Percentiles rank a stretch among this genome's conserved stretches.
Evolutionary conservation across 2,888 invertebrate genomes (phyloP).

Genomic region (Melitaea athalia): DNA sequence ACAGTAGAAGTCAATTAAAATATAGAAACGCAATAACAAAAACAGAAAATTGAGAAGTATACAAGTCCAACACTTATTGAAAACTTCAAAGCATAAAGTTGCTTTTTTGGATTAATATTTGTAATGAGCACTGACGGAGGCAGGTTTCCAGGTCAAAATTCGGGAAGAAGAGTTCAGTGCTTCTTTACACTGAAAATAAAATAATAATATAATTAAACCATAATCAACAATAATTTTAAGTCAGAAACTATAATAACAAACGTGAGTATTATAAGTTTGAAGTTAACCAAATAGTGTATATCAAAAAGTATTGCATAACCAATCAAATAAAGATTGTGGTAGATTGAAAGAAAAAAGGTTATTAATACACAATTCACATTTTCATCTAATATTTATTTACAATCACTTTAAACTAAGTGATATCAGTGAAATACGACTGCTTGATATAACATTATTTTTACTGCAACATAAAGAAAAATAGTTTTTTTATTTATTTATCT

Average conservation of each 20-base stretch:
- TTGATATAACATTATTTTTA: too few species aligned
- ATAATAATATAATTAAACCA: slow-evolving; percentile 27
- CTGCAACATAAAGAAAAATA: too few species aligned
- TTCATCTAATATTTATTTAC: neutral
- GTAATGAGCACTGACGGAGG: slow-evolving; percentile 63
- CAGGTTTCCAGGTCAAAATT: slow-evolving; percentile 53
- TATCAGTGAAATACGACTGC: too few species aligned
- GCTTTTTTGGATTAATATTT: slow-evolving; percentile 55
- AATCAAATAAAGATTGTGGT: slow-evolving; percentile 4
- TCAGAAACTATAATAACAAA: neutral
- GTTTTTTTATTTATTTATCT: too few species aligned
- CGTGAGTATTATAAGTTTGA: neutral
- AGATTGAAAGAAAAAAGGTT: neutral
- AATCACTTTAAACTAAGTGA: neutral
- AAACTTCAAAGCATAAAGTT: slow-evolving; percentile 57
- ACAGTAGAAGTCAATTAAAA: slow-evolving; percentile 41
- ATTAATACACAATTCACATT: neutral
- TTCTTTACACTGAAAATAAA: slow-evolving; percentile 69
- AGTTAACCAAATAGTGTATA: neutral
- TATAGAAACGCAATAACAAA: slow-evolving; percentile 55
- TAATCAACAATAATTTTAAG: neutral
- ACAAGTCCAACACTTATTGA: slow-evolving; percentile 51
- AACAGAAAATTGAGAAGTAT: slow-evolving; percentile 56
- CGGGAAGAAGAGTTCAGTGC: slow-evolving; percentile 70
- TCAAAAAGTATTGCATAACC: neutral